Evolutionary conservation across 2,888 invertebrate species (phyloP), one percentile per base, ranked within the genome.

Genomic region (Leptinotarsa rubiginosa): DNA sequence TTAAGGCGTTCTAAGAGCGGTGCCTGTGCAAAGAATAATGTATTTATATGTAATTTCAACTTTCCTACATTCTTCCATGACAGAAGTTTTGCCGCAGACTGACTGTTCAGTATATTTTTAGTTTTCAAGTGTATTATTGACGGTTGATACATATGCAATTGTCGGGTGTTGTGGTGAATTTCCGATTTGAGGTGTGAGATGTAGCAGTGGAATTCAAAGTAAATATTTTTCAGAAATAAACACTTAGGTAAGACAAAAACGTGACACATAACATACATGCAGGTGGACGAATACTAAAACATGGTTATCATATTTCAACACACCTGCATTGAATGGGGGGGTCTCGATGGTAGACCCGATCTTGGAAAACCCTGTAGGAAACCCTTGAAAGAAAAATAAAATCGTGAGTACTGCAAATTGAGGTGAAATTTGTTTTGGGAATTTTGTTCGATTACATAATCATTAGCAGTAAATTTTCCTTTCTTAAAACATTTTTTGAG

Each of bases 311-410:
- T 52, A 47, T 64, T 76, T 72, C 74, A 82, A 87, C 87, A 85
- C 87, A 89, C 89, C 89, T 90, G 90, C 81, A 89, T 87, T 71
- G 89, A 87, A 84, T 89, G 89, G 66, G 88, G 87, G 77, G 88
- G 86, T 84, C 89, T 88, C 80, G 86, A 82, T 78, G 88, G 84
- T 75, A 89, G 83, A 83, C 87, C 87, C 79, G 88, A 87, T 78
- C 89, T 86, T 74, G 89, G 84, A 84, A 88, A 88, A 78, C 88
- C 88, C 85, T 89, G 89, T 76, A 90, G 88, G 82, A 89, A 87
- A 75, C 89, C 89, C 89, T 89, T 85, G 69, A 82, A 84, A 77
- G 50, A 56, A 56, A 25, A 56, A 56, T 18, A 22, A 56, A 56
- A 22, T 12, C 20, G 22, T 22, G 15, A 56, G 15, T 22, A 56